Base-by-base conservation (phyloP, 2,797 vertebrate species). In the Microchirus variegatus region DNA sequence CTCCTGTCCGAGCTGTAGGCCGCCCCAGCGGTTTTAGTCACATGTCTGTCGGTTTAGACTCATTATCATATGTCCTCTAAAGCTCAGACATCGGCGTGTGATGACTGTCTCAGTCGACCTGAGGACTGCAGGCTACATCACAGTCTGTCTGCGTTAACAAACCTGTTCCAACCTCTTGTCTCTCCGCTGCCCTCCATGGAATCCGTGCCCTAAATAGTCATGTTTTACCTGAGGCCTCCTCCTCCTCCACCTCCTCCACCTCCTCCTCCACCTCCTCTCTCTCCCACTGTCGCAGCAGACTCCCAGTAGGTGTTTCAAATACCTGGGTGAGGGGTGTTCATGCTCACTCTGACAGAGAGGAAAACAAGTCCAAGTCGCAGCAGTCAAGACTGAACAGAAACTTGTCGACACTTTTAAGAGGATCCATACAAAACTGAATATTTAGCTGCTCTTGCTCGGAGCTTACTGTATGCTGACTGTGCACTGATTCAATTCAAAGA, bases 191-290 rank as follows among this genome's bases (percentile, higher is more conserved):
- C 87, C 93, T 93, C 91, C 59, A 75, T 89, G 92, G 93, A 93
- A 89, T 93, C 83, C 85, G 71, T 93, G 93, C 87, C 92, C 93
- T 93, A 93, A 91, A 93, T 94, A 93, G 82, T 84, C 76, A 85
- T 86, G 82, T 92, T 91, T 90, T 91, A 92, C 92, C 91, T 87
- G 87, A 81, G 89, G 92, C 90, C 78, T 75, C 70, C 44, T 46
- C n/a, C 10, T 10, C 10, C 44, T 46, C 17, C 44, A n/a, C n/a
- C n/a, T n/a, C n/a, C n/a, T n/a, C n/a, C n/a, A n/a, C 17, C 40
- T 12, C 59, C 79, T 67, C 71, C 82, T 65, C 58, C 74, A n/a
- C n/a, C n/a, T n/a, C n/a, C n/a, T n/a, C n/a, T n/a, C n/a, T 84
- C 65, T 60, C 63, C 60, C 67, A 44, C 77, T 59, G 61, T 37